Evolutionary conservation across 2,888 invertebrate genomes (phyloP).

Genomic region (Drosophila setosimentum): DNA sequence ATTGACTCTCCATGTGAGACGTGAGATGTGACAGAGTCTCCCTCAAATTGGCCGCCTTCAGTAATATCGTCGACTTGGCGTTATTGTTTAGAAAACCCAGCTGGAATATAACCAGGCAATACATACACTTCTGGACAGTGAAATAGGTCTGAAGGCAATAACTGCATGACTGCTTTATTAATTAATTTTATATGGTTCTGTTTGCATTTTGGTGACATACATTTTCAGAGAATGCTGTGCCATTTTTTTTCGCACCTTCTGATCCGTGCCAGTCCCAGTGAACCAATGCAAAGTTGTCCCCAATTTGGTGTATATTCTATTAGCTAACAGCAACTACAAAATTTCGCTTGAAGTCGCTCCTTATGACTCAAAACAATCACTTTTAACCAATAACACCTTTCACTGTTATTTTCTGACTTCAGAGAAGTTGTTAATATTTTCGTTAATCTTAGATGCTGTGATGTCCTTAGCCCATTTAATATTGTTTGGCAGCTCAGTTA

Average conservation of each 20-base stretch:
- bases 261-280: not conserved
- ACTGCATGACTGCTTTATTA: not conserved
- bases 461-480: not conserved
- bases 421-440: not conserved
- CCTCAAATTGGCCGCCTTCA: constrained; percentile 44
- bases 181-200: not conserved
- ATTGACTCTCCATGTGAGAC: constrained; percentile 30
- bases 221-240: not conserved
- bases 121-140: constrained; percentile 3
- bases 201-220: not conserved
- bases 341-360: not conserved
- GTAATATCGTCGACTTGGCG: constrained; percentile 57
- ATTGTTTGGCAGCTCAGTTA: not conserved
- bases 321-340: not conserved
- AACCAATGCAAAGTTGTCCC: not conserved
- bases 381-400: not conserved
- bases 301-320: not conserved
- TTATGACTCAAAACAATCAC: not conserved
- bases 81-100: constrained; percentile 68
- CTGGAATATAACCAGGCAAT: constrained; percentile 38
- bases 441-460: not conserved
- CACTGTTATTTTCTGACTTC: not conserved
- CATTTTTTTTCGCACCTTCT: not conserved
- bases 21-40: not conserved
- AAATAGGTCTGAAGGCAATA: not conserved